Evolutionary conservation across 1,140 invertebrate species (phyloP).

Genomic region (Triops cancriformis): DNA sequence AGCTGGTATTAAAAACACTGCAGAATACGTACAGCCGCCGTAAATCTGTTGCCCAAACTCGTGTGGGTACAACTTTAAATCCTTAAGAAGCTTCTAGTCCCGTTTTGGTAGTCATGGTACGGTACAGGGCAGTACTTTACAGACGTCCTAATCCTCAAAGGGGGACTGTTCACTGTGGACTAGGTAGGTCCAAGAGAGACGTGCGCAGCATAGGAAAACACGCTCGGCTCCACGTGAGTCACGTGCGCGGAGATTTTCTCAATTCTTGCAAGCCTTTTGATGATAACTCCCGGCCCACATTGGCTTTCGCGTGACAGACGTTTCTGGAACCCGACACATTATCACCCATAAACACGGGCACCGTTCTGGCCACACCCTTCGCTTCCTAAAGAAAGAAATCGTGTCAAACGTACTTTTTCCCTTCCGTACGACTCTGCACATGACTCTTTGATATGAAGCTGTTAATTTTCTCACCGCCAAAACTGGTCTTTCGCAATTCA

Average conservation of each 20-base stretch:
- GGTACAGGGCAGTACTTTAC: too few species aligned
- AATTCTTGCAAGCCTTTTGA: background rate
- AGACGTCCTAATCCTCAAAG: background rate
- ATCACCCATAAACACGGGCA: background rate
- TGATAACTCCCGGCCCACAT: background rate
- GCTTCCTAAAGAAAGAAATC: background rate
- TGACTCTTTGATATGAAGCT: too few species aligned
- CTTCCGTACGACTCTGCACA: too few species aligned
- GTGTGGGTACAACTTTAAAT: too few species aligned
- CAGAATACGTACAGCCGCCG: too few species aligned
- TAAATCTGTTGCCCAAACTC: too few species aligned
- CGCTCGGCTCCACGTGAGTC: slow-evolving; percentile 7
- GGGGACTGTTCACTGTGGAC: background rate
- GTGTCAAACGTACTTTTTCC: too few species aligned
- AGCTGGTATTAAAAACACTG: too few species aligned
- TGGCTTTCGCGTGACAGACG: background rate
- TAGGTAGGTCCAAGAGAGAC: background rate
- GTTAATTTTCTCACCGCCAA: too few species aligned
- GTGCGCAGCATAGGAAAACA: background rate
- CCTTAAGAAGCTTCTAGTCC: too few species aligned
- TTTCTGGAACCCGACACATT: background rate
- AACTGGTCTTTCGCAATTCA: too few species aligned
- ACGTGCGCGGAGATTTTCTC: background rate
- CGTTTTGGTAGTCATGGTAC: too few species aligned
- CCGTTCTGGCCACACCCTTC: background rate